Percentiles rank a stretch among this genome's conserved stretches.
Conservation (phyloP, 2,888 invertebrate genomes). For the Eupithecia inturbata region DNA sequence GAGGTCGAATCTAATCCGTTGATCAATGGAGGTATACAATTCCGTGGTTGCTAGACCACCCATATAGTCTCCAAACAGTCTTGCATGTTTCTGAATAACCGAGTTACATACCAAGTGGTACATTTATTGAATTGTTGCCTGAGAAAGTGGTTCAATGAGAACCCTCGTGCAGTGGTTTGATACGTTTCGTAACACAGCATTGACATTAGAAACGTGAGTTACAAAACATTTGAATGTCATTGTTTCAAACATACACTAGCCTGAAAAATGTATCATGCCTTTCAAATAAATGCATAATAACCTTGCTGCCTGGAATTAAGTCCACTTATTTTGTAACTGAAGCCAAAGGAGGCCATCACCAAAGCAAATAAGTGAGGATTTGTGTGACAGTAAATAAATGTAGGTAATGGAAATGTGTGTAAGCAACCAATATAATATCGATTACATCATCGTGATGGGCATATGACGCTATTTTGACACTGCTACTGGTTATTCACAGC, state of each 20-base stretch:
- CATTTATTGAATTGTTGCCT: not conserved
- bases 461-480: too few species aligned
- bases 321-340: not conserved
- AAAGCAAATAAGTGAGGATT: not conserved
- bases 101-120: not conserved
- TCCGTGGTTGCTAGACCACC: not conserved
- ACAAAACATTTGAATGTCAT: slow-evolving; percentile 33
- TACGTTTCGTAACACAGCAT: slow-evolving; percentile 45
- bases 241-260: slow-evolving; percentile 19
- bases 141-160: slow-evolving; percentile 15
- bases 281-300: not conserved
- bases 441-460: too few species aligned
- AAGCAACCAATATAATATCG: too few species aligned
- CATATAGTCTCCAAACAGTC: not conserved
- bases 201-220: slow-evolving; percentile 52
- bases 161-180: slow-evolving; percentile 11
- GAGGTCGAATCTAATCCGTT: not conserved
- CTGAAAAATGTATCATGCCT: slow-evolving; percentile 20
- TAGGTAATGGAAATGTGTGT: not conserved
- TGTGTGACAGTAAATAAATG: not conserved
- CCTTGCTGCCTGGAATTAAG: not conserved
- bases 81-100: slow-evolving; percentile 3
- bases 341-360: not conserved
- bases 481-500: too few species aligned
- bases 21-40: not conserved